Base-by-base conservation (phyloP, 2,888 invertebrate species). In the Sialis lutaria region DNA sequence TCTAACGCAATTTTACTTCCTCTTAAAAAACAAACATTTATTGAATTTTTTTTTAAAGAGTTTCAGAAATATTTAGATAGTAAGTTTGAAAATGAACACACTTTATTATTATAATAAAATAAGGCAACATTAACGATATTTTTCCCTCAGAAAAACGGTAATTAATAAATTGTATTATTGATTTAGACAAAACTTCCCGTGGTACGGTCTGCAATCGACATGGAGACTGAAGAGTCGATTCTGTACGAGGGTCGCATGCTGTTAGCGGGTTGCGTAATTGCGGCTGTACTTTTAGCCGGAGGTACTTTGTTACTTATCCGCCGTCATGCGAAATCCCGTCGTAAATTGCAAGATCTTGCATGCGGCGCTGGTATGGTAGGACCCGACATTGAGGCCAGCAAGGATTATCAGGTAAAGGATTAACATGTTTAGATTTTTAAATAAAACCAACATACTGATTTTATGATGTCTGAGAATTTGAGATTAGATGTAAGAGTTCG, bases 381-480 rank as follows among this genome's bases (percentile, higher is more conserved):
- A 0, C 69, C 72, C n/a, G 91, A 90, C 55, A 81, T 86, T 6
- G 84, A 88, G 64, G 87, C 90, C 22, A 90, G 87, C 52, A 86
- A 89, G 58, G 92, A 93, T 58, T 95, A 95, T 64, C 92, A 95
- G 73, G 82, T 80, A 61, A 48, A 47, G 42, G 48, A 49, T 41
- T 49, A 49, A 50, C 9, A 42, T 32, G 12, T 10, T 35, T n/a
- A 9, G 10, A 35, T 35, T 35, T 22, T 22, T 22, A 22, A 22
- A 22, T 22, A 2, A 22, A 22, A 22, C 22, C 22, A n/a, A n/a
- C n/a, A 22, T 22, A 22, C 22, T 22, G 22, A 2, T 22, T 22
- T 22, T 22, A 22, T 22, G 22, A 22, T 22, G 22, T 22, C 22
- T 22, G 22, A 22, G 4, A 4, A 22, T 22, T 2, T 22, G 22